Percentiles rank a stretch among this genome's conserved stretches.
Evolutionary conservation across 2,888 invertebrate genomes (phyloP).

Genomic region (Punctoribates punctum): DNA sequence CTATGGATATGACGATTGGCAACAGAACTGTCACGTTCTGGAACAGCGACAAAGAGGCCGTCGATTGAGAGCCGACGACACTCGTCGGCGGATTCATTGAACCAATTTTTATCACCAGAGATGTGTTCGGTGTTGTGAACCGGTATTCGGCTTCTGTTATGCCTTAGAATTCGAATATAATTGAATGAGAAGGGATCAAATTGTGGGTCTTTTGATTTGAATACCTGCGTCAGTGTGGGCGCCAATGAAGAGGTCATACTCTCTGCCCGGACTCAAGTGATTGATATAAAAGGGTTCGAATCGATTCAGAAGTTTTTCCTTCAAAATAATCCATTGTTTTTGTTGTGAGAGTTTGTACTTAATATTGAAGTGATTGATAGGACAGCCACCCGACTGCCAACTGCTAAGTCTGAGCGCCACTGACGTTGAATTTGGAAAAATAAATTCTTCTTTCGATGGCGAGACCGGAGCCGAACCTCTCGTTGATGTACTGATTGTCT

Average conservation of each 20-base stretch:
- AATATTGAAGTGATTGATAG: conserved; percentile 45
- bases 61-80: conserved; percentile 18
- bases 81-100: conserved; percentile 32
- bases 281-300: conserved; percentile 39
- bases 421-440: conserved; percentile 45
- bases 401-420: conserved; percentile 39
- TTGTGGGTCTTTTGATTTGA: not conserved
- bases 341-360: conserved; percentile 41
- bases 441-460: conserved; percentile 46
- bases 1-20: conserved; percentile 48
- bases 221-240: conserved; percentile 38
- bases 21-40: conserved; percentile 47
- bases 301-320: conserved; percentile 41
- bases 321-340: conserved; percentile 45
- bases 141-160: conserved; percentile 44
- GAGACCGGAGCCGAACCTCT: conserved; percentile 47
- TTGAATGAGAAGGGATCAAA: not conserved
- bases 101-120: conserved; percentile 7
- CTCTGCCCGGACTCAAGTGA: conserved; percentile 36
- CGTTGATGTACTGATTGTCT: conserved; percentile 41
- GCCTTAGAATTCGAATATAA: conserved; percentile 9
- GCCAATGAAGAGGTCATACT: conserved; percentile 40
- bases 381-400: conserved; percentile 48
- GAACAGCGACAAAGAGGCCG: conserved; percentile 43
- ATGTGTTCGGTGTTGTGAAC: conserved; percentile 39